These are phyloP conservation scores for Gila robusta DNA, from an alignment of 2,797 vertebrate genomes.

Conservation along the genomic window DNA sequence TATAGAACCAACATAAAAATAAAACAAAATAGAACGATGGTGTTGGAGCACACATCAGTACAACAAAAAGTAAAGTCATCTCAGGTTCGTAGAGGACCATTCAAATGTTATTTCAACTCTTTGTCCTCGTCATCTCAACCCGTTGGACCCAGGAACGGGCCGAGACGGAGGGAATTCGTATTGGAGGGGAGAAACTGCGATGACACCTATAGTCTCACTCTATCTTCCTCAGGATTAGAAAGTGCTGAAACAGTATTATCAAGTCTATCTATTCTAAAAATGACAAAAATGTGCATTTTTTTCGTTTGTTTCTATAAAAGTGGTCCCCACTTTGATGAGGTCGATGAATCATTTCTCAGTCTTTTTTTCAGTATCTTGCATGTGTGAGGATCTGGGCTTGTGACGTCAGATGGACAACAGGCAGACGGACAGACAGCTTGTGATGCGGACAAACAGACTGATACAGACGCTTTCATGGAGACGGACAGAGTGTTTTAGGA, in stretches of 20 bases:
- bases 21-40: conserved; percentile 79
- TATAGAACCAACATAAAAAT: conserved; percentile 61
- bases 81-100: conserved; percentile 61
- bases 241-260: conserved; percentile 85
- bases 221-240: conserved; percentile 75
- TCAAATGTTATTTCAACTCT: conserved; percentile 41
- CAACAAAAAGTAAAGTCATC: conserved; percentile 80
- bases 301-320: conserved; percentile 71
- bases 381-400: conserved; percentile 71
- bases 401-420: conserved; percentile 70
- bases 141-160: conserved; percentile 82
- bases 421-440: conserved; percentile 36
- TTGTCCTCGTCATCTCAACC: conserved; percentile 69
- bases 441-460: conserved; percentile 28
- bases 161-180: conserved; percentile 75
- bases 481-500: conserved; percentile 39
- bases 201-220: conserved; percentile 62
- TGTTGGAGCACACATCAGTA: conserved; percentile 68
- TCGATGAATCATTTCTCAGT: conserved; percentile 69
- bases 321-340: conserved; percentile 83
- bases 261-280: conserved; percentile 81
- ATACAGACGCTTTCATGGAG: conserved; percentile 24
- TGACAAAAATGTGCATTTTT: conserved; percentile 83
- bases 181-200: conserved; percentile 56
- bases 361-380: conserved; percentile 70